Evolutionary conservation across 1,140 invertebrate species (phyloP).

Genomic region (Achroia grisella): DNA sequence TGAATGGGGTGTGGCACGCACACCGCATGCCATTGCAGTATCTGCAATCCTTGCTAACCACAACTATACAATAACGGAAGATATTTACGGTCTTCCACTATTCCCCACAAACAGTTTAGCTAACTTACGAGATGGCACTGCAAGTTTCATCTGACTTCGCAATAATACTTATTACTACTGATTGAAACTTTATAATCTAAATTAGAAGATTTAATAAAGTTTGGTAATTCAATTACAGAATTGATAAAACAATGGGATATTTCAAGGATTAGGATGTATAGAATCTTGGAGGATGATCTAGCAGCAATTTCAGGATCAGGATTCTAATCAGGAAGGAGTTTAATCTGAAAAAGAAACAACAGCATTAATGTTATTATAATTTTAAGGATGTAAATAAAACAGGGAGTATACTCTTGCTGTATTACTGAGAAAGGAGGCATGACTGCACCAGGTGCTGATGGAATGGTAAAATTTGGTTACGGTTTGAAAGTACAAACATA

Average conservation of each 20-base stretch:
- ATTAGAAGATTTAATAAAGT: not conserved
- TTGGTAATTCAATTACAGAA: not conserved
- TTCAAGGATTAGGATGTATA: too few species aligned
- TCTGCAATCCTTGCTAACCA: constrained; percentile 33
- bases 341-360: constrained; percentile 5
- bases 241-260: not conserved
- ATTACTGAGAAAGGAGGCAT: too few species aligned
- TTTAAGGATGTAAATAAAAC: too few species aligned
- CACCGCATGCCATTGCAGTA: constrained; percentile 35
- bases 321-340: too few species aligned
- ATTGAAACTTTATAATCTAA: too few species aligned
- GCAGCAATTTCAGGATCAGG: too few species aligned
- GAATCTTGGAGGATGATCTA: not conserved
- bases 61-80: constrained; percentile 18
- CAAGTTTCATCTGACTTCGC: not conserved
- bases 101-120: constrained; percentile 9
- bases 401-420: too few species aligned
- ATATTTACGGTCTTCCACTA: constrained; percentile 36
- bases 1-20: constrained; percentile 62
- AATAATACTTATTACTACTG: too few species aligned
- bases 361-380: not conserved
- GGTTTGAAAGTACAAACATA: not conserved
- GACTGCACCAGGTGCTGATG: not conserved
- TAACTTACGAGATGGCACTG: not conserved
- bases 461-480: too few species aligned